Evolutionary conservation across 2,113 vertebrate genomes (phyloP).

Genomic region (Etheostoma spectabile): DNA sequence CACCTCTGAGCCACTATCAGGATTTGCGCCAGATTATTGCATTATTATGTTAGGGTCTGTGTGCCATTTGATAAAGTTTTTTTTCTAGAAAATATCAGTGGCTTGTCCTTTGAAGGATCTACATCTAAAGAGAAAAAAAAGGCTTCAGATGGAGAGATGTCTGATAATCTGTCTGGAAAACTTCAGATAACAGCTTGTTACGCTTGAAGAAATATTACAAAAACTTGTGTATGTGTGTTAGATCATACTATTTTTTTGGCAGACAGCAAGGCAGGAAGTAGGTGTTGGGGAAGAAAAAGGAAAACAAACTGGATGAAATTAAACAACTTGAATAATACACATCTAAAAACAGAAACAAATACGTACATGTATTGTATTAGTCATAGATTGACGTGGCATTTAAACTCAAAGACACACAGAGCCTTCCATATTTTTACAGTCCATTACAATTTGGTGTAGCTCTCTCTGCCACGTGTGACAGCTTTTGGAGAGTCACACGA

Average conservation of each 20-base stretch:
- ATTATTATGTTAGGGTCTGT: neutral
- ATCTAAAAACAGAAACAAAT: too few species aligned
- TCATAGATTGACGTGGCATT: too few species aligned
- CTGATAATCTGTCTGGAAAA: constrained; percentile 34
- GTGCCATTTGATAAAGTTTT: neutral
- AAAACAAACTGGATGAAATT: too few species aligned
- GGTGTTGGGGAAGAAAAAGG: too few species aligned
- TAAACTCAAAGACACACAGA: neutral
- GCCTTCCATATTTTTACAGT: neutral
- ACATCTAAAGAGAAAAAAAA: neutral
- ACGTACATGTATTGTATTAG: too few species aligned
- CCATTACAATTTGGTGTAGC: neutral
- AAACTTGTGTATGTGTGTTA: constrained; percentile 4
- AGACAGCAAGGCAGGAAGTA: neutral
- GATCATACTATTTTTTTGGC: neutral
- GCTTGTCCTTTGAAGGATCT: neutral
- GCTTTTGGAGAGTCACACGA: constrained; percentile 27
- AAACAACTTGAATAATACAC: too few species aligned
- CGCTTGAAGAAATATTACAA: constrained; percentile 33
- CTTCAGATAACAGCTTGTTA: constrained; percentile 29
- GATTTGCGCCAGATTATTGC: neutral
- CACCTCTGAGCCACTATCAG: neutral
- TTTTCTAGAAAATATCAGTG: neutral
- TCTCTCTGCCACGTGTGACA: neutral
- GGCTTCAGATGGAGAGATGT: constrained; percentile 29